Base-by-base conservation (phyloP, 2,888 invertebrate species). In the Drosophila kanekoi region DNA sequence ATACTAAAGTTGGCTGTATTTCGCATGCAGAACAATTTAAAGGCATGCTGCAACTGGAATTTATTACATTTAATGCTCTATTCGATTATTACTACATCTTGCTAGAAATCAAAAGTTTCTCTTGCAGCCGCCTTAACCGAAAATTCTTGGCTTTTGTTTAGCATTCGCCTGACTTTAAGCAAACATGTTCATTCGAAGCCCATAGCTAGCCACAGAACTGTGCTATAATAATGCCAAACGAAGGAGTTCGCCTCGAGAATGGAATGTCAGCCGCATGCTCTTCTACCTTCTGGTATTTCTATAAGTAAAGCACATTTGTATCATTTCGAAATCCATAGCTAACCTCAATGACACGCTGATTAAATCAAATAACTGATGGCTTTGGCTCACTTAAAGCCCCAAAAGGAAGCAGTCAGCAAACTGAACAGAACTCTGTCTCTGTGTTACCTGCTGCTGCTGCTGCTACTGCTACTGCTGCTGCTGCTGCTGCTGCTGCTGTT, bases 301-400 rank as follows among this genome's bases (percentile, higher is more conserved):
- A 8, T 47, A 35, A 40, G 37, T 32, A 43, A 18, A 35, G 49
- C 53, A 58, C 51, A 63, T 70, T 79, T 57, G 73, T 68, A 74
- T 73, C 68, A 80, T 64, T 70, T 80, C 44, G n/a, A 81, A 77
- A 81, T 77, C 78, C 61, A 67, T 66, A 48, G 65, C 66, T 70
- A 79, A 66, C 64, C 79, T 48, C 78, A 81, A 81, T 69, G 81
- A 80, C 78, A 83, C 78, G 84, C 84, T 84, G 83, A 85, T 82
- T 79, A 85, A 86, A 89, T 86, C 79, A 87, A 89, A 87, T 87
- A 86, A 87, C 87, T 86, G 89, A 82, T 87, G 76, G 89, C 78
- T 75, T 60, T 75, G 74, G 78, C 69, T 63, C 51, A 32, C 70
- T 58, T 57, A 57, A 58, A 56, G 52, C 48, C 23, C 47, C 61